Percentiles rank a stretch among this genome's conserved stretches.
Conservation (phyloP, 37 sponge, comb jelly and placozoan genomes). For the Theonella swinhoei region DNA sequence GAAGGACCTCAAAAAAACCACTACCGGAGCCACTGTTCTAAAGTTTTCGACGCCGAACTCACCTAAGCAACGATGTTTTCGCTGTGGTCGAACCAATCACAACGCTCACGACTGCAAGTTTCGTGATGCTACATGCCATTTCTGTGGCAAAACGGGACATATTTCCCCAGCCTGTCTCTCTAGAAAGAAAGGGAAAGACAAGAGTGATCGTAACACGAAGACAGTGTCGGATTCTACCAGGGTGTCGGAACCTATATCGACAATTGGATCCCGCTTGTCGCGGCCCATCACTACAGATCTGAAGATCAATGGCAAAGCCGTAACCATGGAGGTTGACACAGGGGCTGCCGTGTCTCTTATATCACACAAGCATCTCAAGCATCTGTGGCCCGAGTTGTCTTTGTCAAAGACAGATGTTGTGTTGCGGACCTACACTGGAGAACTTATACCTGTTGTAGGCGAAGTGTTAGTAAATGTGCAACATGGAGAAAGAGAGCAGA, state of each 20-base stretch:
- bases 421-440: slow-evolving; percentile 25
- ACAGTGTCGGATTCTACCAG: no score
- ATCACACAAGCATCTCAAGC: background rate
- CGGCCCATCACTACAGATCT: no score
- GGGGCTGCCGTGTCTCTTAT: slow-evolving; percentile 29
- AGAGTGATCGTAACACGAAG: no score
- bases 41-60: no score
- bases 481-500: slow-evolving; percentile 1
- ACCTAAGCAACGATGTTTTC: background rate
- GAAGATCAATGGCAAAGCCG: slow-evolving; percentile 6
- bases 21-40: background rate
- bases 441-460: slow-evolving; percentile 11
- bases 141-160: slow-evolving; percentile 7
- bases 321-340: no score
- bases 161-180: slow-evolving; percentile 5
- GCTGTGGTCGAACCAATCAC: slow-evolving; percentile 25
- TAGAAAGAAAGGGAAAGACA: no score
- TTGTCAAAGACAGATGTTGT: slow-evolving; percentile 3
- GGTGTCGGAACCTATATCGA: no score
- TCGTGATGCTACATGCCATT: no score
- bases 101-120: slow-evolving; percentile 8
- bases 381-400: background rate
- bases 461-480: slow-evolving; percentile 1
- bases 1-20: background rate
- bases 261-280: no score